Base-by-base conservation (phyloP, 2,888 invertebrate genomes). In the Cotesia congregata region DNA sequence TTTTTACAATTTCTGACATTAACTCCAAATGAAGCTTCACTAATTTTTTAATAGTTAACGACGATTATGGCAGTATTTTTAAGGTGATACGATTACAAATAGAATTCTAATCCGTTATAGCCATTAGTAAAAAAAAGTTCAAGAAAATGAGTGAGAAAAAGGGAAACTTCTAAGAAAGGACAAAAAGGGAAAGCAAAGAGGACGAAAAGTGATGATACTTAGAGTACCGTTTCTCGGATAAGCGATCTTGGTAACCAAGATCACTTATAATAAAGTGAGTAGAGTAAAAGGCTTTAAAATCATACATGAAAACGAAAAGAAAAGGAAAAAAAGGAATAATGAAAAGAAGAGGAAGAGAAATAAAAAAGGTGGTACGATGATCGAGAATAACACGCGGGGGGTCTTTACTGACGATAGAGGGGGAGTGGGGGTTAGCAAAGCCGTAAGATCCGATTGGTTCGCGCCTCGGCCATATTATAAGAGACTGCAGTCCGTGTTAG, bases 401-500 rank as follows among this genome's bases (percentile, higher is more conserved):
- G 79, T 80, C 79, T 80, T 80, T 65, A 76, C 77, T 78, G 77
- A 80, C 77, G 79, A 80, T 81, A 82, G 78, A 78, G 81, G 82
- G 80, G 82, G 82, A 79, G 81, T 80, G 77, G 83, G 83, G 84
- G 78, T 80, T 83, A 83, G 82, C 82, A 82, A 83, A 84, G 83
- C 79, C 84, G 83, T 84, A 83, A 81, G 81, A 84, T 85, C 84
- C 83, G 85, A 88, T 88, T 88, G 89, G 89, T 84, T 84, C 85
- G 86, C 86, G 87, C 83, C 85, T 85, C 86, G 84, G 88, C 88
- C 88, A 88, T 88, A 88, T 88, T 88, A 88, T 86, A 87, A 88
- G 87, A 86, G 86, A 83, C 85, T 86, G 87, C 87, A 85, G 85
- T 84, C 84, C 87, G 87, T 85, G 87, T 86, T 88, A 87, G 88